These are phyloP conservation scores for Nycticorax nycticorax DNA, from an alignment of 2,113 vertebrate genomes.

Conservation along the genomic window DNA sequence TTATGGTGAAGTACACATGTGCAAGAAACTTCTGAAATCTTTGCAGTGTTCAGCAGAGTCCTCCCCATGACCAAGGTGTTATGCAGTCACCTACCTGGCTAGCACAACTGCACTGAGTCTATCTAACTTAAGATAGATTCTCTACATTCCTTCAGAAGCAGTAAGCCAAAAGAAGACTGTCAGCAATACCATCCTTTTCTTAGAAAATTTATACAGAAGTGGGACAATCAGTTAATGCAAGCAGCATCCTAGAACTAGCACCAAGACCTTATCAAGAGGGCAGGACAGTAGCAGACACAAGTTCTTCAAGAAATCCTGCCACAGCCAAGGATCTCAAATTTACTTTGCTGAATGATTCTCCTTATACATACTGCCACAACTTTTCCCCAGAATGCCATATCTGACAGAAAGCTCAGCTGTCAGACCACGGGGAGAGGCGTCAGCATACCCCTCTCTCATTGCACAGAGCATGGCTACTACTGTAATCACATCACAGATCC, in stretches of 20 bases:
- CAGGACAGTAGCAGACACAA: neutral
- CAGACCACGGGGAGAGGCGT: neutral
- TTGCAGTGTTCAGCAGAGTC: neutral
- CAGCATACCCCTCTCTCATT: neutral
- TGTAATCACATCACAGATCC: neutral
- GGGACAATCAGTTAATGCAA: neutral
- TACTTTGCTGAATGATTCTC: neutral
- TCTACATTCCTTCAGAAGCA: neutral
- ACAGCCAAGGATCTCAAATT: neutral
- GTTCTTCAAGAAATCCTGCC: neutral
- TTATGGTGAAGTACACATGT: neutral
- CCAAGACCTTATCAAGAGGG: neutral
- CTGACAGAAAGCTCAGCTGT: neutral
- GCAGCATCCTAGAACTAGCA: neutral
- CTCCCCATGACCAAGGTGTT: neutral
- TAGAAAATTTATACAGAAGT: neutral
- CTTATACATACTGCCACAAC: too few relatives aligned
- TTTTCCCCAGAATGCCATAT: neutral
- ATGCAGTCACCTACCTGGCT: neutral
- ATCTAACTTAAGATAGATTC: neutral
- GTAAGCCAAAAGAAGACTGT: neutral
- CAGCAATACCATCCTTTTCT: neutral
- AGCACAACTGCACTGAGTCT: neutral
- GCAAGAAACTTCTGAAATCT: neutral
- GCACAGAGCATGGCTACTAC: neutral